These are phyloP conservation scores for Toxotes jaculatrix DNA, from an alignment of 2,113 vertebrate genomes.

Conservation along the genomic window DNA sequence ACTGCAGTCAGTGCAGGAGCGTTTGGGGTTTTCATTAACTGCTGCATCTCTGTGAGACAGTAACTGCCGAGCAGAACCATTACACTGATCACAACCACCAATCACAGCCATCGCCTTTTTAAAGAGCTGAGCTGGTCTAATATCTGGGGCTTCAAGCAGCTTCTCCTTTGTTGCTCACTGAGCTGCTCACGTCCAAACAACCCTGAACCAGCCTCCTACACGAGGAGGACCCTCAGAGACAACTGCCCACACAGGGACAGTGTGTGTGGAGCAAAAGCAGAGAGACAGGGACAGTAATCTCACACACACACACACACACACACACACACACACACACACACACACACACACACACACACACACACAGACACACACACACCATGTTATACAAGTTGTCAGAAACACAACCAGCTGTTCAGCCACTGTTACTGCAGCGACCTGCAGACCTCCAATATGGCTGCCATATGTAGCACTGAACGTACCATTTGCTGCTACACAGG, in stretches of 20 bases:
- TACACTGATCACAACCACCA: background rate
- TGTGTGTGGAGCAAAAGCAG: slow-evolving; percentile 7
- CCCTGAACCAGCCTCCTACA: slow-evolving; percentile 10
- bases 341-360: too few species aligned
- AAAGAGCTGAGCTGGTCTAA: background rate
- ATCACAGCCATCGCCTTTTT: background rate
- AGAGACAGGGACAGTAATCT: background rate
- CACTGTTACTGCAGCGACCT: slow-evolving; percentile 1
- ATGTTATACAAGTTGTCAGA: background rate
- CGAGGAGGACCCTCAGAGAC: background rate
- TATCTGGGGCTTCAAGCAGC: background rate
- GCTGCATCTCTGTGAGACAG: background rate
- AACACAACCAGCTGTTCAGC: slow-evolving; percentile 6
- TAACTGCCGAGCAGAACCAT: too few species aligned
- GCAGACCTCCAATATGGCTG: background rate
- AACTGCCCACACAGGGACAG: slow-evolving; percentile 26
- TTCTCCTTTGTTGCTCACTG: slow-evolving; percentile 1
- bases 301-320: too few species aligned
- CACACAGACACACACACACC: too few species aligned
- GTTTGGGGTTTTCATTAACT: background rate
- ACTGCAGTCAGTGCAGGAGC: background rate
- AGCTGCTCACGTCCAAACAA: slow-evolving; percentile 9
- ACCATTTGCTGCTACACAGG: background rate
- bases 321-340: background rate
- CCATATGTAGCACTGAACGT: background rate